Base-by-base conservation (phyloP, 2,113 vertebrate species). In the Gallinago paraguaiae region DNA sequence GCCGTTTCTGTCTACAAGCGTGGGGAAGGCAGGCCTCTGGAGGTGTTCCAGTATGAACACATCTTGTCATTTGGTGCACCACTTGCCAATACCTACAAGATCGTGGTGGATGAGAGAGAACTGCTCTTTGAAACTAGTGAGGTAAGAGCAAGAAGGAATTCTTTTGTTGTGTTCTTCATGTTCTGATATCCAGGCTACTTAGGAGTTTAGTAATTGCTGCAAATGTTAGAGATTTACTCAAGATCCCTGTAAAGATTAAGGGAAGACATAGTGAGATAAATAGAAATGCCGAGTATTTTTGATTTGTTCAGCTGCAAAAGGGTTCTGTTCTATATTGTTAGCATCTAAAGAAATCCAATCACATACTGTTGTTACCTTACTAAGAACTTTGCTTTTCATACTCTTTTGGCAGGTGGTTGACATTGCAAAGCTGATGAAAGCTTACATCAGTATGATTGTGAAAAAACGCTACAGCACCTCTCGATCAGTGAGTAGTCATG, bases 371-470 rank as follows among this genome's bases (percentile, higher is more conserved):
- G 39, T 56, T 76, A 43, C 37, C 61, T 85, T 53, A 43, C 45
- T 79, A 11, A 96, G 54, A 35, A 28, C 68, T 85, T 64, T n/a
- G 54, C 81, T 91, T 82, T 78, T 61, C 51, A 2, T 69, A 4
- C 79, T 87, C 45, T 72, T 28, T 80, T 68, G 41, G 74, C 97
- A 99, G 99, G 99, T 99, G 94, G 99, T 99, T 97, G 99, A 99
- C 93, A 99, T 99, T 74, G 99, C 99, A 69, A 99, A 99, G 96
- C 98, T 99, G 92, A 99, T 99, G 99, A 99, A 99, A 96, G 99
- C 99, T 53, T 99, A 99, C 97, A 99, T 99, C 98, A 99, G 99
- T 96, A 99, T 99, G 98, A 99, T 99, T 3, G 99, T 99, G 86
- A 99, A 99, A 97, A 99, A 99, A 90, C 99, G 99, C 96, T 99